A percentile compares a stretch with the other conserved stretches of the same genome.
phyloP scores from a whole-genome alignment of 2,797 vertebrate species.

The Phoebastria nigripes region DNA sequence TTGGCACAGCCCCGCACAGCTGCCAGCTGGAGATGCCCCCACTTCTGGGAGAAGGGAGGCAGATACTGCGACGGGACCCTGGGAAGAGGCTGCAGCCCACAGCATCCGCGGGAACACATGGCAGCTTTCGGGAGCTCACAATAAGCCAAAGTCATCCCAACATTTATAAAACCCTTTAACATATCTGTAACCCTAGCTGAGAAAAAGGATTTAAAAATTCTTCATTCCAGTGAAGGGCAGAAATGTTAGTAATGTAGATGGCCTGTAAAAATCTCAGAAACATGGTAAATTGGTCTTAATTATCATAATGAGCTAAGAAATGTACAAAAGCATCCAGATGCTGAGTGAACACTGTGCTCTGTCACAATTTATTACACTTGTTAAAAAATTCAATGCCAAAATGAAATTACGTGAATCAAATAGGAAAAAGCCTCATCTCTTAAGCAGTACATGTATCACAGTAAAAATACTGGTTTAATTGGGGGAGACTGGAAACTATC shows the following conservation, averaged over 20 bases:
- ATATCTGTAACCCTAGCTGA: neutral
- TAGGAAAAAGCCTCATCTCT: neutral
- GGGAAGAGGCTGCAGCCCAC: neutral
- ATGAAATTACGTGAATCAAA: neutral
- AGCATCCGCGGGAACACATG: accelerated
- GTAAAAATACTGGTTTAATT: neutral
- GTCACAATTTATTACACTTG: neutral
- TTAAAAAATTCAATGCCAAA: neutral
- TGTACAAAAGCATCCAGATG: slow-evolving; percentile 21
- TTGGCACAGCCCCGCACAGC: neutral
- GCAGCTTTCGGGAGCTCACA: neutral
- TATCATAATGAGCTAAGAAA: neutral
- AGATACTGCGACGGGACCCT: neutral
- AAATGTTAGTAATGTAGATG: neutral
- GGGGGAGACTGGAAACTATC: neutral
- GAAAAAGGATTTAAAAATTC: neutral
- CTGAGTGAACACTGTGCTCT: neutral
- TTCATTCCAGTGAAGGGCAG: neutral
- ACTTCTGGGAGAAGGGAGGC: neutral
- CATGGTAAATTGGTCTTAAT: neutral
- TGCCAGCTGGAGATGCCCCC: neutral
- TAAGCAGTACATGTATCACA: neutral
- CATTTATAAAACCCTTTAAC: neutral
- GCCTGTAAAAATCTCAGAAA: neutral
- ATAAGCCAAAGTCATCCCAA: neutral